Base-by-base conservation (phyloP, 1,140 invertebrate genomes). In the Eciton burchellii region DNA sequence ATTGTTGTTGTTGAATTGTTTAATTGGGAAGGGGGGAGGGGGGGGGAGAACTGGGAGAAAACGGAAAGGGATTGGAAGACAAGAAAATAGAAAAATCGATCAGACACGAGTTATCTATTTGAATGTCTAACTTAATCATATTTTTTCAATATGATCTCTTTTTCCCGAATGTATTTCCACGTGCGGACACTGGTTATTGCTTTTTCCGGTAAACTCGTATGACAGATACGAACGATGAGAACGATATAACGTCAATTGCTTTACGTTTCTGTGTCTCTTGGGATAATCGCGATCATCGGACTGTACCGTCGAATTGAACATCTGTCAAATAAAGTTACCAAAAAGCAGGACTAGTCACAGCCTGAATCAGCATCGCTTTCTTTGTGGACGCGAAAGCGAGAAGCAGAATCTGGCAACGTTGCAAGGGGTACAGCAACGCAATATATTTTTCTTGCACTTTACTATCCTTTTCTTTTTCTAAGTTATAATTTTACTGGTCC, bases 331-430 rank as follows among this genome's bases (percentile, higher is more conserved):
- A 71, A 76, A 70, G 66, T 86, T 87, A 81, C 81, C 65, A 47
- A 68, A 85, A 73, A 82, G 72, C 66, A 66, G 47, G 41, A 82
- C 45, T 77, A 79, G 57, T 83, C 84, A 60, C 49, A 72, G 66
- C 49, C 16, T 68, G 14, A 54, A 86, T 87, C 72, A 68, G 4
- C 0, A 56, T 56, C 47, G 24, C 65, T 83, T 83, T 70, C 21
- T 70, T 83, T 45, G 45, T 54, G 72, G 85, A 54, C 62, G 62
- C 16, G 21, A 60, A 71, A 26, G 11, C 49, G 56, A n/a, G 29
- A 47, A 74, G 63, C 57, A 72, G 84, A 83, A 86, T 86, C 85
- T 87, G 85, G 72, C 85, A 87, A 87, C 49, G 59, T 81, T 86
- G 57, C 41, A 49, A 66, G 65, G 35, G 43, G 26, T 83, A 86